phyloP scores from a whole-genome alignment of 2,888 invertebrate species.

The Nycteola revayana region DNA sequence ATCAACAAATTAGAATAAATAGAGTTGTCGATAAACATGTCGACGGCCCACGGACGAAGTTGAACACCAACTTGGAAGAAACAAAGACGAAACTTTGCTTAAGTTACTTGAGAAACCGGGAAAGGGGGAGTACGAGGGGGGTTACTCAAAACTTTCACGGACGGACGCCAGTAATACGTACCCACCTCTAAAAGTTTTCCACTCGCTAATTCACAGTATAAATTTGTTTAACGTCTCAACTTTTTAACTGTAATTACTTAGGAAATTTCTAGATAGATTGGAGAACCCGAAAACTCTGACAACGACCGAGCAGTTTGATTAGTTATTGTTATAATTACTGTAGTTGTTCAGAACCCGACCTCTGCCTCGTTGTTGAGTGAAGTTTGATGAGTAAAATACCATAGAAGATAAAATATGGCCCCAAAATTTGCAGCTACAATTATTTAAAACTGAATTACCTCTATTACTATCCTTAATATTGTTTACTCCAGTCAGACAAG shows the following conservation, averaged over 20 bases:
- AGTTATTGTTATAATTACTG: slow-evolving; percentile 34
- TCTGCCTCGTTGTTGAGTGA: too few relatives aligned
- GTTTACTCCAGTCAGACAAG: too few relatives aligned
- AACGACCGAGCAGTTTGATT: slow-evolving; percentile 50
- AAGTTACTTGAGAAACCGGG: slow-evolving; percentile 61
- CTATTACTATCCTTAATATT: too few relatives aligned
- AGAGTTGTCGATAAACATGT: slow-evolving; percentile 61
- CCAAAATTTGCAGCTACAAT: too few relatives aligned
- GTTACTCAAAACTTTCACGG: slow-evolving; percentile 72
- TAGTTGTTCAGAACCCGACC: too few relatives aligned
- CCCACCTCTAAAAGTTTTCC: slow-evolving; percentile 60
- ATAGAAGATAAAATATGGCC: too few relatives aligned
- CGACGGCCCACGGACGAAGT: slow-evolving; percentile 57
- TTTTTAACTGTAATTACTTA: slow-evolving; percentile 79
- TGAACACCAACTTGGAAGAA: slow-evolving; percentile 57
- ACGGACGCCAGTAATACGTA: slow-evolving; percentile 65
- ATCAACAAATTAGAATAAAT: slow-evolving; percentile 27
- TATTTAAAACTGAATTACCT: too few relatives aligned
- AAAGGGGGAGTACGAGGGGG: slow-evolving; percentile 48
- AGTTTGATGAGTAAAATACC: too few relatives aligned
- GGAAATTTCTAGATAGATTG: slow-evolving; percentile 70
- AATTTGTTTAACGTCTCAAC: slow-evolving; percentile 81
- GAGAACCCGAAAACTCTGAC: slow-evolving; percentile 60
- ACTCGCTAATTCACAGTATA: slow-evolving; percentile 79
- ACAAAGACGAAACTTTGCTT: slow-evolving; percentile 69